phyloP scores from a whole-genome alignment of 2,888 invertebrate genomes.

The Eumerus sabulonum region DNA sequence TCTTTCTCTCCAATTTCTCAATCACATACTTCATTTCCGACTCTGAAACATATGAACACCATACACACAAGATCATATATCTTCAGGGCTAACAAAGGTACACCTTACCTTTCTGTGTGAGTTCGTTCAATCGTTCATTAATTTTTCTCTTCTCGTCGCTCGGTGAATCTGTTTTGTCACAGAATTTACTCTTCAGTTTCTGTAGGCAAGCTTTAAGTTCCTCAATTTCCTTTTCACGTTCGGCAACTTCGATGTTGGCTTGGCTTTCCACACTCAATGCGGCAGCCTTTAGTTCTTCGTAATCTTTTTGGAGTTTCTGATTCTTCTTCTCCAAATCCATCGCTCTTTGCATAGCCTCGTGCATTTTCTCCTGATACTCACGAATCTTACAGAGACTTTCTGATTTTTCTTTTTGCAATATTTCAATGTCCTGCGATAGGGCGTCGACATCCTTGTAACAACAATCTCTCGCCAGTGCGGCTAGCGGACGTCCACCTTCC shows the following conservation, averaged over 20 bases:
- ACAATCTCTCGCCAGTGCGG: slow-evolving; percentile 84
- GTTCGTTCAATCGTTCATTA: slow-evolving; percentile 81
- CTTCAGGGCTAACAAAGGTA: too few species aligned
- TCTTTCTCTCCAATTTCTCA: slow-evolving; percentile 80
- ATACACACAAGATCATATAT: too few species aligned
- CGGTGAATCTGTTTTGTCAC: slow-evolving; percentile 60
- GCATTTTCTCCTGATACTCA: slow-evolving; percentile 79
- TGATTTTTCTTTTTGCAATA: slow-evolving; percentile 82
- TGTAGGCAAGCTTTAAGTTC: slow-evolving; percentile 74
- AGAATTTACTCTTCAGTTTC: slow-evolving; percentile 65
- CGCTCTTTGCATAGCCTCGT: slow-evolving; percentile 90
- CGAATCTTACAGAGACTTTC: slow-evolving; percentile 73
- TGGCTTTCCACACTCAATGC: slow-evolving; percentile 88
- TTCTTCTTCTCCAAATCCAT: slow-evolving; percentile 87
- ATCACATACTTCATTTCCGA: slow-evolving; percentile 79
- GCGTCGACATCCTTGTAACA: slow-evolving; percentile 81
- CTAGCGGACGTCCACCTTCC: slow-evolving; percentile 85
- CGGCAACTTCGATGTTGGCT: slow-evolving; percentile 85
- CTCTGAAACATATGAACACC: slow-evolving; percentile 74
- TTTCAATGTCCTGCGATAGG: slow-evolving; percentile 81
- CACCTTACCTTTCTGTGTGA: slow-evolving; percentile 81
- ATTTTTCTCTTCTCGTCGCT: slow-evolving; percentile 81
- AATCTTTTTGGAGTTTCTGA: slow-evolving; percentile 84
- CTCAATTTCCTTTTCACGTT: slow-evolving; percentile 79
- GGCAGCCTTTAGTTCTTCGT: slow-evolving; percentile 86